These are phyloP conservation scores for Apotomis turbidana DNA, from an alignment of 2,888 invertebrate genomes.

Conservation along the genomic window DNA sequence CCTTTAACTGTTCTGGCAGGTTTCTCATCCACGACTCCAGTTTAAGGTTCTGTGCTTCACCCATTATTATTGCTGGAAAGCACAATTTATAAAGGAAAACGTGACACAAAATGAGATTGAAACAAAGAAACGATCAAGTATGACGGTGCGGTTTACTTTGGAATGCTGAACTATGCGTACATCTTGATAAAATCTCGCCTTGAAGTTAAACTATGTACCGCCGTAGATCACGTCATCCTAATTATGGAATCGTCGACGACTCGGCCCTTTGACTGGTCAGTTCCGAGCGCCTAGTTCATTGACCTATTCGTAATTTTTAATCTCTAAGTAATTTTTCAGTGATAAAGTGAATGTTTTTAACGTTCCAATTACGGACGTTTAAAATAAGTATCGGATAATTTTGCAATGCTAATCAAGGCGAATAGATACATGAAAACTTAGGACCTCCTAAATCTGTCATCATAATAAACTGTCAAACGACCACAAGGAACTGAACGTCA, in stretches of 20 bases:
- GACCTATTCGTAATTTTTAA: neutral
- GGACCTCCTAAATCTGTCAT: constrained; percentile 20
- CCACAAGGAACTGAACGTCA: neutral
- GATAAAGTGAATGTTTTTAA: constrained; percentile 1
- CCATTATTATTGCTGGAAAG: constrained; percentile 65
- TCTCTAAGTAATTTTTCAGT: constrained; percentile 12
- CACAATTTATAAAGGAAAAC: constrained; percentile 4
- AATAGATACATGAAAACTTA: neutral
- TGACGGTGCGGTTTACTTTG: neutral
- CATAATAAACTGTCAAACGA: constrained; percentile 16
- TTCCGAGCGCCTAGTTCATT: constrained; percentile 12
- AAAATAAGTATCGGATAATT: constrained; percentile 23
- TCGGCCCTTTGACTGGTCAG: constrained; percentile 23
- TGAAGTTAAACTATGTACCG: constrained; percentile 27
- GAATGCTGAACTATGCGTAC: neutral
- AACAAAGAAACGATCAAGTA: neutral
- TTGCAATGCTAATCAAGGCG: constrained; percentile 12
- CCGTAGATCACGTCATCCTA: constrained; percentile 37
- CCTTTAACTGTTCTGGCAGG: constrained; percentile 83
- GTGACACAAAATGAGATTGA: neutral
- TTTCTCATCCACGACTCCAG: constrained; percentile 89
- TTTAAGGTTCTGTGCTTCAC: constrained; percentile 61
- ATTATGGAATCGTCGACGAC: constrained; percentile 26
- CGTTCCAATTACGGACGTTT: neutral
- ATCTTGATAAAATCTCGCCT: constrained; percentile 21